Evolutionary conservation across 23 tunicate genomes (phyloP), one percentile per base, ranked within the genome.

Genomic region (Pegea sp.): DNA sequence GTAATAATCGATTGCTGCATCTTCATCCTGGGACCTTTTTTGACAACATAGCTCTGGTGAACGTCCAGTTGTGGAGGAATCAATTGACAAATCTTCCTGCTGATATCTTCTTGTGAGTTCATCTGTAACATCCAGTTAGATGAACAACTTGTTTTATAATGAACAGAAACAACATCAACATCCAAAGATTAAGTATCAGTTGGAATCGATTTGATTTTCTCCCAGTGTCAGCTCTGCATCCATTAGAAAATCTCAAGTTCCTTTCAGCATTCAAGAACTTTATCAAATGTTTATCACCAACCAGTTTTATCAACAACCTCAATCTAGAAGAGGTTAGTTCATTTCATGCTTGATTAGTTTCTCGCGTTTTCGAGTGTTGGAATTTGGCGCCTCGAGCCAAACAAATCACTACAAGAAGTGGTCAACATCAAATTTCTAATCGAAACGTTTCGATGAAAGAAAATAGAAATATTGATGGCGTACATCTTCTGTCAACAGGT

Each of bases 401-500:
- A n/a, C n/a, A n/a, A n/a, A n/a, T n/a, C n/a, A n/a, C n/a, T n/a
- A n/a, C n/a, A n/a, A n/a, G n/a, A n/a, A n/a, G n/a, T n/a, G n/a
- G 13, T 26, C 0, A 63, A 64, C 26, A 26, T 24, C 29, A 49
- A 57, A 18, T 64, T 77, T 18, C 43, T 27, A 42, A 38, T 28
- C 25, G 52, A 63, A 24, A 44, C 51, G 26, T 21, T 77, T 59
- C 69, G 90, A 76, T 42, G 48, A 1, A 77, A 77, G 34, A 27
- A 51, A 53, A 25, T 77, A 25, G 24, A 56, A 48, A 24, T 50
- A 7, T 60, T 77, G 46, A 71, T 76, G 51, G 77, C 69, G 42
- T 76, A 69, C 43, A 21, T 77, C 29, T 69, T 77, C 51, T 63
- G 90, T 76, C 69, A 42, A 21, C n/a, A 79, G 93, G 23, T 79